Percentiles rank a stretch among this genome's conserved stretches.
These are phyloP conservation scores for Alviniconcha marisindica DNA, from an alignment of 1,140 invertebrate genomes.

Conservation along the genomic window DNA sequence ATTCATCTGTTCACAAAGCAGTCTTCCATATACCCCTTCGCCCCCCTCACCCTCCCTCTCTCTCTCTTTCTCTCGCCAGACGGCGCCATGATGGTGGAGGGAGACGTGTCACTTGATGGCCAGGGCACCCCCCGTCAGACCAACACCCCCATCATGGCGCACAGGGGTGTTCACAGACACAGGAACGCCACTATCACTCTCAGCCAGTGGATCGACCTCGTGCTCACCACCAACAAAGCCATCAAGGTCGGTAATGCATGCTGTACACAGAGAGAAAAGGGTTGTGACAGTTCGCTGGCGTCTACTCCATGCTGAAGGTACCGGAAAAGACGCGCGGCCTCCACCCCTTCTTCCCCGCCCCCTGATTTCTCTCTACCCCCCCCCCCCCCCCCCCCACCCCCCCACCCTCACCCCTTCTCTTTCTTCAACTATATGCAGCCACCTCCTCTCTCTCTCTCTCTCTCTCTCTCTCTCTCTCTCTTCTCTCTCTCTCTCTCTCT, in stretches of 20 bases:
- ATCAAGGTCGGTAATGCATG: conserved; percentile 84
- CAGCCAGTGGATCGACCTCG: conserved; percentile 82
- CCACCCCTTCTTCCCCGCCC: no score
- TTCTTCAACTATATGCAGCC: no score
- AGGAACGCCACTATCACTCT: conserved; percentile 75
- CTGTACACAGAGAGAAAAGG: no score
- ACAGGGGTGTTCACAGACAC: conserved; percentile 66
- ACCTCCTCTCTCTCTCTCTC: no score
- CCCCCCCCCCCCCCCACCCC: no score
- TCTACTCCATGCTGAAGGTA: no score
- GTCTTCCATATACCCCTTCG: background rate
- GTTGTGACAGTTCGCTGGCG: no score
- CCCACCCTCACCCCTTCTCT: no score
- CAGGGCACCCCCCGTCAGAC: conserved; percentile 74
- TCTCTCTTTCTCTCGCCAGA: conserved; percentile 20
- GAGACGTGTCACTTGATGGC: conserved; percentile 85
- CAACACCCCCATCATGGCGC: conserved; percentile 88
- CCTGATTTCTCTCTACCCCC: no score
- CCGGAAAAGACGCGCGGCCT: no score
- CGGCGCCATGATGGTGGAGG: conserved; percentile 85
- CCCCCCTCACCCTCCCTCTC: background rate
- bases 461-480: background rate
- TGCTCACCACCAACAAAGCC: conserved; percentile 81
- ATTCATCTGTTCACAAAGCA: background rate
- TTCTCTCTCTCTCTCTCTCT: background rate